Base-by-base conservation (phyloP, 2,113 vertebrate genomes). In the Salvelinus sp. region DNA sequence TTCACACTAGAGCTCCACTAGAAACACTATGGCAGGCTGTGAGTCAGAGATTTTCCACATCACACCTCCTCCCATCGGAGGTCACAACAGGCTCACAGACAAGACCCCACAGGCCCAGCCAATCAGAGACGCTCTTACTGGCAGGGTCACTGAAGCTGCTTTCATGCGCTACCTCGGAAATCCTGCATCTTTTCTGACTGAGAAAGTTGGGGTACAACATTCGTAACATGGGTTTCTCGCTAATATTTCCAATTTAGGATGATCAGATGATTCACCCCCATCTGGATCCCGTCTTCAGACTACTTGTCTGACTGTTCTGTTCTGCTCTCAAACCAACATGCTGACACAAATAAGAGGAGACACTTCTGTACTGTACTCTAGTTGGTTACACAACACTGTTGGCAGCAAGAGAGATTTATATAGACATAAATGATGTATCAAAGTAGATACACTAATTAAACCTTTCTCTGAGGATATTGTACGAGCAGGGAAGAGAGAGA, bases 91-190 rank as follows among this genome's bases (percentile, higher is more conserved):
- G 38, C 38, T 44, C 38, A 44, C 7, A 44, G 38, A 44, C 38
- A 44, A 44, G 2, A 69, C 73, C 78, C 83, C 60, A 44, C 38
- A 44, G 38, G 38, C 38, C 50, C 69, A 18, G 47, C 69, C 66
- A 18, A 63, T 72, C 76, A 65, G 70, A 63, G 10, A 60, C 67
- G 28, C 72, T 74, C 68, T 69, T 57, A 57, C 50, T 57, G 50
- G 18, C 50, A 14, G 38, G 38, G 54, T 20, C 54, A 57, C 54
- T 57, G 3, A 57, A 57, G 38, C 38, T 44, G 9, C 54, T 1
- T 57, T 57, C 20, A 57, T 44, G 20, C 38, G 2, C 2, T 12
- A 14, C 13, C 54, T 57, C 54, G 3, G 18, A 57, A 57, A 57
- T 20, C 20, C 3, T 6, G 20, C 14, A 6, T 6, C 54, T 14